A percentile compares a stretch with the other conserved stretches of the same genome.
These are phyloP conservation scores for Amblyraja radiata DNA, from an alignment of 2,797 vertebrate species.

Conservation along the genomic window DNA sequence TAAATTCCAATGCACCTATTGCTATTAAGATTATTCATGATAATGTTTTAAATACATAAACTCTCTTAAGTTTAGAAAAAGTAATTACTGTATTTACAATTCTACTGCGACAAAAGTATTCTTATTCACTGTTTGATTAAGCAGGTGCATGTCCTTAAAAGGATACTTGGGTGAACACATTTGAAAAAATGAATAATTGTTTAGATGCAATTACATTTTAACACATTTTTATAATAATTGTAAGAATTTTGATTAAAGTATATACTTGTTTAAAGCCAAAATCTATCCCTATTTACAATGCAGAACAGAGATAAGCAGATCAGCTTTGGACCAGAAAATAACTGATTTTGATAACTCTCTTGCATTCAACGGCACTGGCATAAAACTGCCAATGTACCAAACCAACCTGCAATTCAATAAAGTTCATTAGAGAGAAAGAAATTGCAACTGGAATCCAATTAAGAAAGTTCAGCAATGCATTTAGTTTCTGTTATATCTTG, in stretches of 20 bases:
- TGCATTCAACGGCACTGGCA: not conserved
- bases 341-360: not conserved
- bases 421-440: not conserved
- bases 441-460: not conserved
- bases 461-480: not conserved
- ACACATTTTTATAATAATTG: not conserved
- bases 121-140: not conserved
- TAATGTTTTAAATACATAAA: slow-evolving; percentile 29
- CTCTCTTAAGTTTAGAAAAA: slow-evolving; percentile 24
- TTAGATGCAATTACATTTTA: not conserved
- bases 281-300: not conserved
- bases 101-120: not conserved
- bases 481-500: not conserved
- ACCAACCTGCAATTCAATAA: not conserved
- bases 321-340: not conserved
- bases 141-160: not conserved
- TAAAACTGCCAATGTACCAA: slow-evolving; percentile 6
- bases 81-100: slow-evolving; percentile 25
- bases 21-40: slow-evolving; percentile 10
- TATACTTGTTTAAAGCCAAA: not conserved
- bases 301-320: not conserved
- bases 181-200: not conserved
- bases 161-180: not conserved
- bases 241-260: slow-evolving; percentile 25
- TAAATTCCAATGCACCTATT: not conserved